Evolutionary conservation across 2,797 vertebrate species (phyloP).

Genomic region (Semaprochilodus insignis): DNA sequence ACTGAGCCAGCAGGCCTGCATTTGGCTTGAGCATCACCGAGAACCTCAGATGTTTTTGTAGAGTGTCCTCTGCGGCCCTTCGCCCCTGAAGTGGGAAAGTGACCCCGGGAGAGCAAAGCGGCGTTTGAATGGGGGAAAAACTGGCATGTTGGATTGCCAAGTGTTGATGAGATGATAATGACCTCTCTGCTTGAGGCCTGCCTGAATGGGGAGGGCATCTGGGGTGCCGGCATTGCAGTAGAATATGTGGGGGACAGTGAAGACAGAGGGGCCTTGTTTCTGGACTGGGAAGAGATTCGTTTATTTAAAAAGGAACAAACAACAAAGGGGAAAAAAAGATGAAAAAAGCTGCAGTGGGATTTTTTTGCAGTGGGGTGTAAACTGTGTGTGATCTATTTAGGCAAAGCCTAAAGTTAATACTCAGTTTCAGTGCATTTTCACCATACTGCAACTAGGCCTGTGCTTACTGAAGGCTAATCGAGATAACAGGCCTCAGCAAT

Average conservation of each 20-base stretch:
- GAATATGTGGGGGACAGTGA: conserved; percentile 2
- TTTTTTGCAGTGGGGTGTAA: neutral
- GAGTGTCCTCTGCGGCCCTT: conserved; percentile 8
- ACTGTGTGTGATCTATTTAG: neutral
- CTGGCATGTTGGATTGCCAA: conserved; percentile 26
- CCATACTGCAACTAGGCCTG: no score
- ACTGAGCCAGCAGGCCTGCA: neutral
- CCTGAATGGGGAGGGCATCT: conserved; percentile 17
- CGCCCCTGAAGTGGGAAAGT: conserved; percentile 36
- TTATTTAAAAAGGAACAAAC: neutral
- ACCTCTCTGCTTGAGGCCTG: conserved; percentile 38
- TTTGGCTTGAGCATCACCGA: conserved; percentile 18
- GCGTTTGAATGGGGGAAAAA: conserved; percentile 24
- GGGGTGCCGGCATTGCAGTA: neutral
- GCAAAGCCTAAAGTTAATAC: neutral
- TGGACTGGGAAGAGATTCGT: neutral
- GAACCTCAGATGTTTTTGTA: conserved; percentile 40
- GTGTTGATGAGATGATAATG: conserved; percentile 45
- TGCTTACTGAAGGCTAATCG: no score
- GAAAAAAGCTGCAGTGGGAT: neutral
- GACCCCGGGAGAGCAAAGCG: neutral
- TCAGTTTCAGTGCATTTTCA: neutral
- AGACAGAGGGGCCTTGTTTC: conserved; percentile 8
- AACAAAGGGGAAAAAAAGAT: neutral
- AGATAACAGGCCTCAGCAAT: no score